Base-by-base conservation (phyloP, 2,888 invertebrate species). In the Eustalomyia histrio region DNA sequence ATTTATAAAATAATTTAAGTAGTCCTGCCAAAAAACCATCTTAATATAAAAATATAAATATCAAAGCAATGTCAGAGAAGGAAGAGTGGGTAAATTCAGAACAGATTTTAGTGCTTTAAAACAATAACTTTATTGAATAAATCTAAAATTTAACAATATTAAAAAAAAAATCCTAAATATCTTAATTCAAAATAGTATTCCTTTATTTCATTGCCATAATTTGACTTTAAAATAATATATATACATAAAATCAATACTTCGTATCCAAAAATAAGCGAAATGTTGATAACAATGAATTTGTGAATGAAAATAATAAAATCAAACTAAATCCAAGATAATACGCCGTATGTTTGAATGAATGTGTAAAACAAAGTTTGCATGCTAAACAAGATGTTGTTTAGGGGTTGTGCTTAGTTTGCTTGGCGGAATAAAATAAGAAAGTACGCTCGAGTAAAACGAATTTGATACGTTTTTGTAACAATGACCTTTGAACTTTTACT, bases 401-500 rank as follows among this genome's bases (percentile, higher is more conserved):
- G 10, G 9, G 12, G 39, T 39, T 8, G 10, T 12, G 39, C 39
- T 2, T 39, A 29, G 29, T 29, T 29, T 29, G 29, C 29, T 29
- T 4, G 29, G 39, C 1, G 39, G 2, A 12, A 39, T 14, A 39
- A 39, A 8, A 14, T 2, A 39, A 12, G 39, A 12, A 14, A 12
- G 9, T 12, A 12, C 12, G 14, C 39, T 10, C 12, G 2, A 39
- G 39, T 39, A 12, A 6, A 39, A 12, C 9, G 1, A 1, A 29
- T 39, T 39, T 9, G 2, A 39, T 39, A 12, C 64, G 50, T 64
- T 52, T 52, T 17, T 16, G 18, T 47, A 18, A 35, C 33, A 69
- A 35, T 52, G 33, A 69, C 33, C 50, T 69, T 69, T 50, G 24
- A 47, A 47, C 47, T 16, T 50, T 21, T n/a, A 7, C 29, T 24